Conservation (phyloP, 2,888 invertebrate species). For the Drosophila nr. perissopoda region DNA sequence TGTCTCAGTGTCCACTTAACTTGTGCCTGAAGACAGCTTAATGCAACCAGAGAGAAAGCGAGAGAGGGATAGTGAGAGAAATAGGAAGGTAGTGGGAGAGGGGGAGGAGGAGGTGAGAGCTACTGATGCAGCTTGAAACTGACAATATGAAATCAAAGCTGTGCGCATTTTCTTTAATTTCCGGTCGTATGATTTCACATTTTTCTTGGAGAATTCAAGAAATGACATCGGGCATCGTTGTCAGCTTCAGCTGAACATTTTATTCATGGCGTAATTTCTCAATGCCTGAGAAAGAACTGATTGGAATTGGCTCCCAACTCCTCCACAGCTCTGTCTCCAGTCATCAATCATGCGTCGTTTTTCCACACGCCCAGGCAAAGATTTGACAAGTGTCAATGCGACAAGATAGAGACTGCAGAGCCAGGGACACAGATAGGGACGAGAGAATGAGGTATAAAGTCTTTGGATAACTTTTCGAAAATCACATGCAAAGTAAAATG, state of each 20-base stretch:
- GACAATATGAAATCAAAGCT: conserved; percentile 68
- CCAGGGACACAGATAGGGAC: background rate
- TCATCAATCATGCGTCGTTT: conserved; percentile 82
- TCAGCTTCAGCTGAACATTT: conserved; percentile 54
- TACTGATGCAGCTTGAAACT: conserved; percentile 20
- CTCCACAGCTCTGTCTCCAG: conserved; percentile 42
- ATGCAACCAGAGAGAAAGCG: conserved; percentile 37
- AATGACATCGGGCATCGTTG: conserved; percentile 32
- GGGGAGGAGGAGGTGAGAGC: background rate
- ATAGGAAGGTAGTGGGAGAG: background rate
- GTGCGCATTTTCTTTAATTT: conserved; percentile 74
- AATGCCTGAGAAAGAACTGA: conserved; percentile 53
- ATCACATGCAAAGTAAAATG: conserved; percentile 80
- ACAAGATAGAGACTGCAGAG: conserved; percentile 49
- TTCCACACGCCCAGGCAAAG: conserved; percentile 71
- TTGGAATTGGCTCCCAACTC: conserved; percentile 61
- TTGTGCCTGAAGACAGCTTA: conserved; percentile 72
- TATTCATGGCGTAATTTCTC: conserved; percentile 67
- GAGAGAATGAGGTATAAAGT: conserved; percentile 14
- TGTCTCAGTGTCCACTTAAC: conserved; percentile 77
- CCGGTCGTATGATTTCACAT: conserved; percentile 70
- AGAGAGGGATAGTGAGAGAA: background rate
- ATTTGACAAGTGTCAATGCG: conserved; percentile 79
- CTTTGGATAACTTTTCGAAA: conserved; percentile 55
- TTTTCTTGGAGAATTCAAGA: conserved; percentile 34